Evolutionary conservation across 2,797 vertebrate species (phyloP).

Genomic region (Nannoperca obscura): DNA sequence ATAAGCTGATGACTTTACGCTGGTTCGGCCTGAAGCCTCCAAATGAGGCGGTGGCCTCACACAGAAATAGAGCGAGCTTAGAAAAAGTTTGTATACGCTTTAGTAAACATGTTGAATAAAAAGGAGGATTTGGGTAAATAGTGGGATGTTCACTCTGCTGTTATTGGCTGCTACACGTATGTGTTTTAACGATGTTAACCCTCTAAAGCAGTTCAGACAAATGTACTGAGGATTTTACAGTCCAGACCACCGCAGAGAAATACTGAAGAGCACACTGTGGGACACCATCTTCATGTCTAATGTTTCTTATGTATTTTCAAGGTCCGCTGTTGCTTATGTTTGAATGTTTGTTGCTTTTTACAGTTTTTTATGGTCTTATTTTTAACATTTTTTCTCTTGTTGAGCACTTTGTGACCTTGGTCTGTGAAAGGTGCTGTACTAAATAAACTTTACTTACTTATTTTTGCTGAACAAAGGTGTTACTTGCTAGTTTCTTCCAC

Average conservation of each 20-base stretch:
- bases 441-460: no score
- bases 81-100: background rate
- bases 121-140: constrained; percentile 12
- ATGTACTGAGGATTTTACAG: constrained; percentile 21
- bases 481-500: background rate
- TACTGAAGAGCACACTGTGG: constrained; percentile 16
- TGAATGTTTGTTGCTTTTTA: no score
- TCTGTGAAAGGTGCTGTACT: no score
- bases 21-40: background rate
- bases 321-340: no score
- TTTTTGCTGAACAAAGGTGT: constrained; percentile 8
- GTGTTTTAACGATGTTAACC: background rate
- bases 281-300: background rate
- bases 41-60: background rate
- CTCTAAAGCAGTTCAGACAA: constrained; percentile 26
- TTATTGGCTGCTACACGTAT: constrained; percentile 31
- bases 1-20: background rate
- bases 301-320: no score
- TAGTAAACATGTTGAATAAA: constrained; percentile 2
- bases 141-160: background rate
- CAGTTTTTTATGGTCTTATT: no score
- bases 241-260: constrained; percentile 45
- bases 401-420: no score
- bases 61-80: background rate
- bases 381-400: no score